phyloP scores from a whole-genome alignment of 1,140 invertebrate species.

The Neodiprion virginianus region DNA sequence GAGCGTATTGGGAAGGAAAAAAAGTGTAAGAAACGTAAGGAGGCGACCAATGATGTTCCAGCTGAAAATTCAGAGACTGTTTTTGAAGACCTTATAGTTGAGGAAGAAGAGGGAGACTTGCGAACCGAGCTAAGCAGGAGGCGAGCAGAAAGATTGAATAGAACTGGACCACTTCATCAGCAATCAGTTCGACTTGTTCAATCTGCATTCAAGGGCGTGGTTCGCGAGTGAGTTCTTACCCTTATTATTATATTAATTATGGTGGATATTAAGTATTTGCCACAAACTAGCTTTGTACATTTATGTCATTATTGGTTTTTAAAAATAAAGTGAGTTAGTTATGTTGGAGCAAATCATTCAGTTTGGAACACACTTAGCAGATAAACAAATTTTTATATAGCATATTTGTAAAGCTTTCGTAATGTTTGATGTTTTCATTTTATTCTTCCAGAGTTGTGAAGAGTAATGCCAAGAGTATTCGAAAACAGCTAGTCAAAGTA shows the following conservation, averaged over 20 bases:
- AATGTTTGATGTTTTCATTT: neutral
- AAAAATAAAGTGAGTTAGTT: neutral
- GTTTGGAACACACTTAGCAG: neutral
- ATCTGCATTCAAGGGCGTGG: conserved; percentile 58
- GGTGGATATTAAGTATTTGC: too few relatives aligned
- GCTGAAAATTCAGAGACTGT: conserved; percentile 33
- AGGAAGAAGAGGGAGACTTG: conserved; percentile 53
- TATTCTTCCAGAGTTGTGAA: conserved; percentile 44
- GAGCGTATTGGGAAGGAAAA: conserved; percentile 54
- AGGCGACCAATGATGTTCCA: conserved; percentile 26
- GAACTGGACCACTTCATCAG: conserved; percentile 39
- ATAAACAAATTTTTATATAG: neutral
- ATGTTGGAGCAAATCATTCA: neutral
- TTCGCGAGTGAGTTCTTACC: conserved; percentile 51
- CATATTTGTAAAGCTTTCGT: neutral
- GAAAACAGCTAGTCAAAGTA: conserved; percentile 39
- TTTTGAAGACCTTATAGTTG: conserved; percentile 45
- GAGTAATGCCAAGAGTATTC: conserved; percentile 48
- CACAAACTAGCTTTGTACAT: conserved; percentile 16
- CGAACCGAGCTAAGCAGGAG: conserved; percentile 53
- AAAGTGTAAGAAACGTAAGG: conserved; percentile 48
- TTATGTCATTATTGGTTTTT: conserved; percentile 16
- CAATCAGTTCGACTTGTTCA: conserved; percentile 56
- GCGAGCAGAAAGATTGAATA: conserved; percentile 52
- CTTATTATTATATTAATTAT: too few relatives aligned